phyloP scores from a whole-genome alignment of 2,888 invertebrate species.

The Nephrotoma flavescens region DNA sequence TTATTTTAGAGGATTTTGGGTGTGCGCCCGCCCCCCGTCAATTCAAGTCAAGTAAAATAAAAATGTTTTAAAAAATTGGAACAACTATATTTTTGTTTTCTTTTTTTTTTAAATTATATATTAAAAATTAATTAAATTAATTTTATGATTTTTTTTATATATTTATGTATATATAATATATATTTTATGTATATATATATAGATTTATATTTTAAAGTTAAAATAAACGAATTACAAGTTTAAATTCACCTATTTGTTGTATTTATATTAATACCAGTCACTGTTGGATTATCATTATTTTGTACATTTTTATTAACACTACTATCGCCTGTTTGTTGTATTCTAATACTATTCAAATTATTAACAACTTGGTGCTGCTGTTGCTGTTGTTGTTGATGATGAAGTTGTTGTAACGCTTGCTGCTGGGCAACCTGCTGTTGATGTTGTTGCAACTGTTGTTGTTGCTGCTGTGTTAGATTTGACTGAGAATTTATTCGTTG shows the following conservation, averaged over 20 bases:
- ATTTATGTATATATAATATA: background rate
- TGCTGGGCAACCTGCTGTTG: background rate
- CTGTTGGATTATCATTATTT: slow-evolving; percentile 9
- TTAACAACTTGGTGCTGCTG: slow-evolving; percentile 3
- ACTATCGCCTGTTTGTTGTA: background rate
- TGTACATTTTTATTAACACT: slow-evolving; percentile 2
- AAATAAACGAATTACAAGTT: background rate
- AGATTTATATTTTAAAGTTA: background rate
- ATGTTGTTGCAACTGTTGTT: slow-evolving; percentile 5
- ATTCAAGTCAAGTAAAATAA: background rate
- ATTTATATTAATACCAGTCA: slow-evolving; percentile 17
- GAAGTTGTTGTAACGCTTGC: background rate
- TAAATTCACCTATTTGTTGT: slow-evolving; percentile 32
- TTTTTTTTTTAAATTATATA: background rate
- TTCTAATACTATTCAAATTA: slow-evolving; percentile 2
- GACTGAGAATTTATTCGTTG: slow-evolving; percentile 26
- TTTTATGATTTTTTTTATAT: background rate
- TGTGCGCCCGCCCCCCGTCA: background rate
- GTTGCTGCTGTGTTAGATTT: slow-evolving; percentile 14
- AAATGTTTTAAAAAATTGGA: background rate
- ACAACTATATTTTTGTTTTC: background rate
- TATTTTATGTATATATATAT: background rate
- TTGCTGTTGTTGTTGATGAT: slow-evolving; percentile 1
- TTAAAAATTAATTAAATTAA: background rate
- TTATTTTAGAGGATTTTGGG: background rate